phyloP scores from a whole-genome alignment of 2,888 invertebrate species.

The Euzetes globulus region DNA sequence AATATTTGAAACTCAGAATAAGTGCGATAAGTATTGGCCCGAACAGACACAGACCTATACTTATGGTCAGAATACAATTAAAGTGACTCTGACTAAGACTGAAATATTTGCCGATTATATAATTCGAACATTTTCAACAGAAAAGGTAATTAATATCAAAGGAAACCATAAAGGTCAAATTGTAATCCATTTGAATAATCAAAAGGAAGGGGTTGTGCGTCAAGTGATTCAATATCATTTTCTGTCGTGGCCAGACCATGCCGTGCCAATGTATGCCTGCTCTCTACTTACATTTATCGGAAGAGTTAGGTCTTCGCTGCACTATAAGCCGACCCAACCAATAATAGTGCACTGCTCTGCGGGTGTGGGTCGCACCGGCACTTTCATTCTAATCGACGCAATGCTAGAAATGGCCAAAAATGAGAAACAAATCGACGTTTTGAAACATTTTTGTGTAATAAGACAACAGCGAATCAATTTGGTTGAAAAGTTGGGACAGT shows the following conservation, averaged over 20 bases:
- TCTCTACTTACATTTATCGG: conserved; percentile 45
- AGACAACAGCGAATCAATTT: conserved; percentile 40
- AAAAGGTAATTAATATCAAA: too few relatives aligned
- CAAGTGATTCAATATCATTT: conserved; percentile 51
- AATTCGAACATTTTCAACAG: conserved; percentile 42
- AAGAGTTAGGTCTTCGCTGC: conserved; percentile 36
- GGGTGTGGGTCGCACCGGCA: conserved; percentile 42
- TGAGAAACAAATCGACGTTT: conserved; percentile 40
- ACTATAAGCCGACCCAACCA: conserved; percentile 35
- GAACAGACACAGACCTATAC: conserved; percentile 40
- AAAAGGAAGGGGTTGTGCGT: conserved; percentile 28
- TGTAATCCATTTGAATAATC: neutral
- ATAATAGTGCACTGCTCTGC: conserved; percentile 41
- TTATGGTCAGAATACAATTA: conserved; percentile 44
- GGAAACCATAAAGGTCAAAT: too few relatives aligned
- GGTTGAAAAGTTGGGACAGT: conserved; percentile 41
- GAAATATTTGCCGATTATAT: conserved; percentile 45
- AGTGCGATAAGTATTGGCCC: conserved; percentile 50
- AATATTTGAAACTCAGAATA: conserved; percentile 40
- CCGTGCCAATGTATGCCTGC: conserved; percentile 49
- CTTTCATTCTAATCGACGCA: conserved; percentile 41
- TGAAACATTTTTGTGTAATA: conserved; percentile 40
- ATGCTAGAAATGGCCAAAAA: conserved; percentile 39
- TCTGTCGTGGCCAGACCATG: conserved; percentile 54
- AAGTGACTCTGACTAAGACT: conserved; percentile 44